Base-by-base conservation (phyloP, 1,140 invertebrate genomes). In the Vanessa tameamea region DNA sequence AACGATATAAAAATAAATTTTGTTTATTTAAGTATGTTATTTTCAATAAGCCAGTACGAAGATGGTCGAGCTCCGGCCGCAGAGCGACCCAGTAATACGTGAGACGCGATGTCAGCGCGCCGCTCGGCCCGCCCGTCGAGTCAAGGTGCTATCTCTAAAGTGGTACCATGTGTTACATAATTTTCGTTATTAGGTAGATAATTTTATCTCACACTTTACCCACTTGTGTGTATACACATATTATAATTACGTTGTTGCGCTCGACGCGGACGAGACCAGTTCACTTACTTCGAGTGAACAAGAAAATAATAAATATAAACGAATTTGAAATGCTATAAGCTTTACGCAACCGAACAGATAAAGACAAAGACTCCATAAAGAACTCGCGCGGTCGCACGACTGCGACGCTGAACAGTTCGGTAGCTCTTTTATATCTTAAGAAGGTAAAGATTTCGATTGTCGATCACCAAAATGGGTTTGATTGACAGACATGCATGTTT, bases 121-220 rank as follows among this genome's bases (percentile, higher is more conserved):
- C 82, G 64, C 64, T 67, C 69, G 50, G 82, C 68, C 73, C 87
- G 81, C 76, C 83, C 80, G 83, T 73, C 78, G 74, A 81, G 81
- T 78, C 71, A 83, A 84, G 67, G 79, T 75, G 79, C 81, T 90
- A 90, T 87, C 84, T 80, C 76, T 81, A 76, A 80, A 82, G 80
- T 81, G 78, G 76, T 77, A 79, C 76, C 78, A 80, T 79, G 65
- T 80, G 81, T 89, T 88, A 89, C 83, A 88, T 89, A 88, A 89
- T 87, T 84, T 79, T 83, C 82, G 77, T 82, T 85, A 84, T 84
- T 80, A 85, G 78, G 77, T 82, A 83, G 82, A 84, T 85, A 83
- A 81, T 81, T 81, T 87, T 89, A 88, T 89, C 86, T 87, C 80
- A 73, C 65, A 79, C 81, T 76, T 76, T 77, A 75, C 71, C 64